phyloP scores from a whole-genome alignment of 2,888 invertebrate genomes.

The Conops quadrifasciatus region DNA sequence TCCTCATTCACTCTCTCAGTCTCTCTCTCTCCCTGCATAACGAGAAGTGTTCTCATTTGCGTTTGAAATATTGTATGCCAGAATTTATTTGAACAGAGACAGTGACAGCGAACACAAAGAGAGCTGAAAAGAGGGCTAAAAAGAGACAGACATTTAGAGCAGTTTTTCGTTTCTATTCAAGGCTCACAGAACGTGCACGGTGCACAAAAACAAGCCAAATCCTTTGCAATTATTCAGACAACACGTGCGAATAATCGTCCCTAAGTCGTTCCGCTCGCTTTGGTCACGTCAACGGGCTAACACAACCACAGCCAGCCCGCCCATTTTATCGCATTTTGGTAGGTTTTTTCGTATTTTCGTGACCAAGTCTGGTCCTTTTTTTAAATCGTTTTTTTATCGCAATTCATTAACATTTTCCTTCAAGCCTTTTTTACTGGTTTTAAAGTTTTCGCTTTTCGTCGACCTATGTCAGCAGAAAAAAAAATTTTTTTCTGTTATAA shows the following conservation, averaged over 20 bases:
- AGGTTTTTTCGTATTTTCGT: not conserved
- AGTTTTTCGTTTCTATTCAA: not conserved
- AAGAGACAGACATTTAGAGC: conserved; percentile 20
- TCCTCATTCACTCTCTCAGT: not conserved
- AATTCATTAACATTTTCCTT: no score
- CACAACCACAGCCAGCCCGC: not conserved
- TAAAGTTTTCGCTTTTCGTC: no score
- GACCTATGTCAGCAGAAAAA: no score
- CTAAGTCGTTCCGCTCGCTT: conserved; percentile 4
- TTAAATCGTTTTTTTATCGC: no score
- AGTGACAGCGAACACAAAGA: no score
- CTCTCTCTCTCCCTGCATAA: not conserved
- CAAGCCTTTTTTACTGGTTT: no score
- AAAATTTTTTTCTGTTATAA: no score
- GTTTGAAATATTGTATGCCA: no score
- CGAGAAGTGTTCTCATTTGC: conserved; percentile 35
- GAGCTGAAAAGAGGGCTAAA: not conserved
- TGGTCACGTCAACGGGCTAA: not conserved
- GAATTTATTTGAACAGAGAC: no score
- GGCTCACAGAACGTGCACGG: not conserved
- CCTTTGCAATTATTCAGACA: conserved; percentile 47
- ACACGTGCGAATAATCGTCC: conserved; percentile 61
- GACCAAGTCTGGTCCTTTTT: no score
- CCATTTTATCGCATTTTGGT: conserved; percentile 4
- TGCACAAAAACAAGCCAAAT: not conserved